Percentiles rank a stretch among this genome's conserved stretches.
Evolutionary conservation across 2,797 vertebrate species (phyloP).

Genomic region (Pseudomugil gertrudae): DNA sequence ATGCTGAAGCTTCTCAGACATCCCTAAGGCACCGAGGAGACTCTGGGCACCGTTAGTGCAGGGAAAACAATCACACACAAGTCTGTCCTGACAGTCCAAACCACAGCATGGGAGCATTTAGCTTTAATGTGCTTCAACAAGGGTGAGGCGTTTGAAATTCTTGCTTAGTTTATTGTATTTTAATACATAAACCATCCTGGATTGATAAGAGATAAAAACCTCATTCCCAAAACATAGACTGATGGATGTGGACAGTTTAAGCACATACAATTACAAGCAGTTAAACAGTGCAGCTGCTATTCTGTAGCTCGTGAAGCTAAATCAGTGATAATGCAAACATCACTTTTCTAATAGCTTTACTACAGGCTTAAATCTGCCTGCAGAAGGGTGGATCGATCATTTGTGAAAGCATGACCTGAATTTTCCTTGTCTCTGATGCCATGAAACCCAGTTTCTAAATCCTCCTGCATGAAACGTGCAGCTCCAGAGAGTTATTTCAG

Average conservation of each 20-base stretch:
- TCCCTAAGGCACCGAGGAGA: conserved; percentile 38
- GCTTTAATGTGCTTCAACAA: conserved; percentile 42
- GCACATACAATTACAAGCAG: conserved; percentile 36
- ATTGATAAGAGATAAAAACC: conserved; percentile 12
- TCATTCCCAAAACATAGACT: conserved; percentile 5
- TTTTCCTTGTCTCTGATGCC: conserved; percentile 34
- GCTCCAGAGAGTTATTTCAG: conserved; percentile 56
- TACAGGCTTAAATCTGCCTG: conserved; percentile 35
- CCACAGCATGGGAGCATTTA: conserved; percentile 39
- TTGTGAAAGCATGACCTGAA: conserved; percentile 71
- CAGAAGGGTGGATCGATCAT: conserved; percentile 54
- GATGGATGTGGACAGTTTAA: conserved; percentile 1
- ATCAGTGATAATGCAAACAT: conserved; percentile 41
- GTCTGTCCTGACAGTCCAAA: conserved; percentile 33
- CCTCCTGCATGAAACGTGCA: conserved; percentile 65
- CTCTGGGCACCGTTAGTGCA: conserved; percentile 58
- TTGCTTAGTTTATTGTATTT: conserved; percentile 40
- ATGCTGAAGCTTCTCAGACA: conserved; percentile 53
- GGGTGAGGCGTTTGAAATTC: conserved; percentile 65
- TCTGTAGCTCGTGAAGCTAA: conserved; percentile 50
- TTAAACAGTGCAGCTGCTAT: conserved; percentile 47
- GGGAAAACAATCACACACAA: conserved; percentile 60
- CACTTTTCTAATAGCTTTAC: conserved; percentile 48
- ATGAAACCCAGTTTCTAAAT: conserved; percentile 52
- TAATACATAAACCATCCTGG: conserved; percentile 33